Evolutionary conservation across 1,140 invertebrate species (phyloP).

Genomic region (Paramacrobiotus metropolitanus): DNA sequence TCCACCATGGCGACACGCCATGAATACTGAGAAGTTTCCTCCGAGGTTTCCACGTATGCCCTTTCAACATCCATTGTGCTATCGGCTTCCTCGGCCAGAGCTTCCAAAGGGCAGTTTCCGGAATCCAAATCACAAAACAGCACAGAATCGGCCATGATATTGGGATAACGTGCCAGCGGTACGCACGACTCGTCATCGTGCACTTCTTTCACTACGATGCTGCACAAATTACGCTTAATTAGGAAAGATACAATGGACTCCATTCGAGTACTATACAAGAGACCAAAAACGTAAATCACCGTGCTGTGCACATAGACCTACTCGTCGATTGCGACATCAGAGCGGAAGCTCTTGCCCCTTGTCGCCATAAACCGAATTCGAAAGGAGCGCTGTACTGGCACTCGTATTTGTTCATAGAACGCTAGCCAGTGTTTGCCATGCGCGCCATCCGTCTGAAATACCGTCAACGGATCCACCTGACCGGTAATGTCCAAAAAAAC

Average conservation of each 20-base stretch:
- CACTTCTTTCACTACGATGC: neutral
- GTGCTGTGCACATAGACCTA: neutral
- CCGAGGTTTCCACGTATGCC: neutral
- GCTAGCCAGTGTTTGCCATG: conserved; percentile 3
- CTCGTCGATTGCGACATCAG: neutral
- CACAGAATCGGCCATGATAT: neutral
- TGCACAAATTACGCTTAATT: neutral
- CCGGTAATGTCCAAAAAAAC: neutral
- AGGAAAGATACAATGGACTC: no score
- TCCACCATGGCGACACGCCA: neutral
- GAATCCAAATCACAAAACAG: conserved; percentile 3
- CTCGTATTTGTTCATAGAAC: neutral
- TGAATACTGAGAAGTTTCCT: no score
- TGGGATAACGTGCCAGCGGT: neutral
- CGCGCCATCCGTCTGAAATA: neutral
- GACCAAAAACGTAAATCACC: no score
- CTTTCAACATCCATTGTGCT: neutral
- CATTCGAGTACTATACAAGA: no score
- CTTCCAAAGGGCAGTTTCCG: no score
- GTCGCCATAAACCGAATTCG: neutral
- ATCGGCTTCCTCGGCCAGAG: neutral
- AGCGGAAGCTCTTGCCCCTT: conserved; percentile 1
- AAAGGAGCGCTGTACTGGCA: neutral
- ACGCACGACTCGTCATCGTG: neutral
- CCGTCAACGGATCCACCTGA: neutral